Evolutionary conservation across 2,888 invertebrate species (phyloP).

Genomic region (Urechis unicinctus): DNA sequence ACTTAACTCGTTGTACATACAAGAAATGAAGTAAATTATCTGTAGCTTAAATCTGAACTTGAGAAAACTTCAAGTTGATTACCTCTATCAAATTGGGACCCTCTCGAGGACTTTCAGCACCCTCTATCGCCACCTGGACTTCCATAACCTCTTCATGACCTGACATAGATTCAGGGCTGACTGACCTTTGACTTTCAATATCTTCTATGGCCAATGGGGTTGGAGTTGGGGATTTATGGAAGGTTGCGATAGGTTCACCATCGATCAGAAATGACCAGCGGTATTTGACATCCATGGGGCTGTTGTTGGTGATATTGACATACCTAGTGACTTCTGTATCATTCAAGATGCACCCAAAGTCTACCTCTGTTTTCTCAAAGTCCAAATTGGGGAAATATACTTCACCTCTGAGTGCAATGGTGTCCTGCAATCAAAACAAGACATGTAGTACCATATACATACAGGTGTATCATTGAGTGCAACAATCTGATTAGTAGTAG

Average conservation of each 20-base stretch:
- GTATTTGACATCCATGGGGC: constrained; percentile 55
- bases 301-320: constrained; percentile 55
- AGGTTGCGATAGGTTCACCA: constrained; percentile 32
- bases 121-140: neutral
- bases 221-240: constrained; percentile 17
- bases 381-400: constrained; percentile 66
- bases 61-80: no score
- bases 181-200: neutral
- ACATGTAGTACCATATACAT: neutral
- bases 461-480: neutral
- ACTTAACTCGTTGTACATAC: no score
- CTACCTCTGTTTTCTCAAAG: constrained; percentile 56
- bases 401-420: constrained; percentile 59
- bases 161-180: neutral
- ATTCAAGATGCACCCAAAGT: constrained; percentile 60
- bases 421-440: constrained; percentile 54
- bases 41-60: no score
- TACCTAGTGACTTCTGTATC: constrained; percentile 52
- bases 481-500: constrained; percentile 11
- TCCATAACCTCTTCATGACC: neutral
- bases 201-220: neutral
- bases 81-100: no score
- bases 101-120: neutral
- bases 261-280: constrained; percentile 49
- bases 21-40: no score